These are phyloP conservation scores for Ursus arctos DNA, from an alignment of 2,113 vertebrate species.

Conservation along the genomic window DNA sequence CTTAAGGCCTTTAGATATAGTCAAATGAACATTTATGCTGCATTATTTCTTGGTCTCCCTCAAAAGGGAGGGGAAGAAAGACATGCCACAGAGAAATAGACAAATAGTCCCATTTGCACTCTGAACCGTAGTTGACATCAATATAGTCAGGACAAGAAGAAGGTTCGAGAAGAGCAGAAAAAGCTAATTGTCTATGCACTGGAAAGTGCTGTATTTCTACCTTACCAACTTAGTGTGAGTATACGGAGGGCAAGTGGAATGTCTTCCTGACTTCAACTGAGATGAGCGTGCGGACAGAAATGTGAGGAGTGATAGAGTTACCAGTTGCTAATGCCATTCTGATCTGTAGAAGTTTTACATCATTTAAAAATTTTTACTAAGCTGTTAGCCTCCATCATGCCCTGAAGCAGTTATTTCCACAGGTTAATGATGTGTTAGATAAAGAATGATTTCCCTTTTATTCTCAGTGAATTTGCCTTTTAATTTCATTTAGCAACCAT, in stretches of 20 bases:
- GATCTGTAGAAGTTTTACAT: conserved; percentile 45
- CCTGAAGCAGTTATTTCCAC: conserved; percentile 53
- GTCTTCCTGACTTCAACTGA: neutral
- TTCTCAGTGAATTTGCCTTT: conserved; percentile 69
- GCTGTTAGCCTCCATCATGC: conserved; percentile 17
- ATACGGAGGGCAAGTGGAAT: neutral
- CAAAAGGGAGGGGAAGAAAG: neutral
- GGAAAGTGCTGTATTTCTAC: neutral
- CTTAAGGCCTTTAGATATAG: conserved; percentile 17
- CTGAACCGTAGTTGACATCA: neutral
- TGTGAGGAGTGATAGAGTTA: neutral
- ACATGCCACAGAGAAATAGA: neutral
- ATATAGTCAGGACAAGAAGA: neutral
- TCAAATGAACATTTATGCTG: neutral
- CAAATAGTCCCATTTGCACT: neutral
- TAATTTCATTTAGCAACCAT: conserved; percentile 69
- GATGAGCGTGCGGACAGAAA: neutral
- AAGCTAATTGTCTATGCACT: neutral
- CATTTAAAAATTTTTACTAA: conserved; percentile 38
- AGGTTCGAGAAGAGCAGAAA: neutral
- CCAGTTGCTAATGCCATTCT: neutral
- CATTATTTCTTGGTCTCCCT: neutral
- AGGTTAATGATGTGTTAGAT: conserved; percentile 64
- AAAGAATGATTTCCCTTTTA: conserved; percentile 68
- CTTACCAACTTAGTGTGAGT: neutral